Base-by-base conservation (phyloP, 2,888 invertebrate genomes). In the Brenthis ino region DNA sequence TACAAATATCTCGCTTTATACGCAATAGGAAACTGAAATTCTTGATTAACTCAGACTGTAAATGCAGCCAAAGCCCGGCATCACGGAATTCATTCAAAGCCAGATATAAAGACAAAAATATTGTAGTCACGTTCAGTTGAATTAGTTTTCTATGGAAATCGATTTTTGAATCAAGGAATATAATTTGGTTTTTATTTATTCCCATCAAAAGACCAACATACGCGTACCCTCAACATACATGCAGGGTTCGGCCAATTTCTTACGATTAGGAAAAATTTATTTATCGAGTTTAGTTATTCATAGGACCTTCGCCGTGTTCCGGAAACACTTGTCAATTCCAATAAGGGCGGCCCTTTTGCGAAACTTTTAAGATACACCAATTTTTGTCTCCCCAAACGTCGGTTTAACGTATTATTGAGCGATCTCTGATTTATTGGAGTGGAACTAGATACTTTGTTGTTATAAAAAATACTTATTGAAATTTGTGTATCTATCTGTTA, bases 281-380 rank as follows among this genome's bases (percentile, higher is more conserved):
- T 84, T 82, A 84, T 84, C 80, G 81, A 82, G 82, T 87, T 86
- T 86, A 76, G 76, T 74, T 76, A 90, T 91, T 89, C 88, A 89
- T 89, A 85, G 84, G 74, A 80, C 82, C 80, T 77, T 75, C 75
- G 75, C 75, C 74, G 64, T 75, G 71, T 74, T 73, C 76, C 73
- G 77, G 74, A 73, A 78, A 81, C 79, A 81, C 80, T 85, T 88
- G 86, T 88, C 88, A 85, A 88, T 89, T 89, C 87, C 85, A 88
- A 86, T 86, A 86, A 85, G 83, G 82, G 80, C 82, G 80, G 80
- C 76, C 79, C 80, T 79, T 81, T 64, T 71, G 71, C 48, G 55
- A 64, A 85, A 87, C 77, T 88, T 87, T 77, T 72, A 65, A 82
- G 82, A 83, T 84, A 83, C 85, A 87, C 85, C 86, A 82, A 83